Percentiles rank a stretch among this genome's conserved stretches.
Evolutionary conservation across 2,113 vertebrate genomes (phyloP).

Genomic region (Oreochromis niloticus): DNA sequence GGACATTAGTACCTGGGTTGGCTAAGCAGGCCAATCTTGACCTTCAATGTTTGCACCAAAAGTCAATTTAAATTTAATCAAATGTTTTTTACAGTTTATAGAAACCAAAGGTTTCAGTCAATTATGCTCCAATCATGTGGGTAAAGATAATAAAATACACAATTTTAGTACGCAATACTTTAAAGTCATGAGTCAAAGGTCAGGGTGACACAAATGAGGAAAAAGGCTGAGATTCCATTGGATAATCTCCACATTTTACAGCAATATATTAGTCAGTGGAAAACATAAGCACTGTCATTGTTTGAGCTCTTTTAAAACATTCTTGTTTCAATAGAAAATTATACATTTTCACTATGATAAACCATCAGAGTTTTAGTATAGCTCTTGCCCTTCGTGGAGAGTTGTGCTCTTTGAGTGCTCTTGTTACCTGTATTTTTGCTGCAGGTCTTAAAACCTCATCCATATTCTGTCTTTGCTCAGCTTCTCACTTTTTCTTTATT

Average conservation of each 20-base stretch:
- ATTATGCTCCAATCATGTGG: background rate
- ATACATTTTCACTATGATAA: background rate
- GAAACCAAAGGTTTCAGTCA: background rate
- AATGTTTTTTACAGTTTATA: background rate
- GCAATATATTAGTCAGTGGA: background rate
- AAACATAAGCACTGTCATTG: background rate
- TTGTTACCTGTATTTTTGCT: background rate
- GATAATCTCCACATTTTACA: background rate
- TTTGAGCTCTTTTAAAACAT: background rate
- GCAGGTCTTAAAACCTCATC: background rate
- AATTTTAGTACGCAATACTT: background rate
- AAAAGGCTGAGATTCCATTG: background rate
- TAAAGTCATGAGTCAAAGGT: background rate
- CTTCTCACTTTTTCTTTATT: background rate
- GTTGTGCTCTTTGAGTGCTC: background rate
- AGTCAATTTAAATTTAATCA: rapidly evolving
- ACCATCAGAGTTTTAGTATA: background rate
- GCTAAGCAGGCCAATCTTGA: background rate
- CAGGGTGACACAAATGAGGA: background rate
- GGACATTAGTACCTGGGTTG: background rate
- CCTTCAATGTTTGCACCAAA: background rate
- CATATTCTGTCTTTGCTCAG: background rate
- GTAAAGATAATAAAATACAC: background rate
- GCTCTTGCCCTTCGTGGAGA: background rate
- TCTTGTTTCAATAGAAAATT: background rate